phyloP scores from a whole-genome alignment of 2,888 invertebrate species.

The Drosophila parthenogenetica region DNA sequence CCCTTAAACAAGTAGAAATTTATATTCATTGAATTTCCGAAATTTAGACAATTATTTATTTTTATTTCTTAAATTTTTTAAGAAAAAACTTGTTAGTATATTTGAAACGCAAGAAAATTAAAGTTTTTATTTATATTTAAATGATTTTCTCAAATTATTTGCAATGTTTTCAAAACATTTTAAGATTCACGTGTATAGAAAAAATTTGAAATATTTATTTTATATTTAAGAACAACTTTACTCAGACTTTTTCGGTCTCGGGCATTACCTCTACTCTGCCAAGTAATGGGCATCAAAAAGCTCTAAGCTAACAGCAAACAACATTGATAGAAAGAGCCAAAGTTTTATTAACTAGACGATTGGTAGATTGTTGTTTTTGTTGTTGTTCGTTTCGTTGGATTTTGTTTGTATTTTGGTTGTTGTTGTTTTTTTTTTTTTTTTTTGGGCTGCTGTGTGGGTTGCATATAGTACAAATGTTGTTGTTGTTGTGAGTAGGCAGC shows the following conservation, averaged over 20 bases:
- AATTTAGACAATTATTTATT: no score
- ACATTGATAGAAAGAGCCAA: slow-evolving; percentile 44
- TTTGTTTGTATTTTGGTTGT: slow-evolving; percentile 15
- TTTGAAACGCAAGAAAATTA: no score
- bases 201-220: no score
- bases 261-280: not conserved
- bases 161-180: no score
- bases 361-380: slow-evolving; percentile 17
- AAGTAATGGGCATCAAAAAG: slow-evolving; percentile 18
- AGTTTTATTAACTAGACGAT: slow-evolving; percentile 48
- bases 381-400: slow-evolving; percentile 20
- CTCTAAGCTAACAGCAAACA: slow-evolving; percentile 16
- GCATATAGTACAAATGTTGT: slow-evolving; percentile 26
- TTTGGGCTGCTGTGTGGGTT: slow-evolving; percentile 54
- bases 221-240: not conserved
- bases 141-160: no score
- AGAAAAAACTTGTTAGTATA: no score
- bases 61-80: no score
- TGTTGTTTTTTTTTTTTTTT: not conserved
- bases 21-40: no score
- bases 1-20: not conserved
- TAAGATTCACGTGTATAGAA: no score
- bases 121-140: no score
- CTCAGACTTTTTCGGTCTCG: no score
- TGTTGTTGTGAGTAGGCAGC: slow-evolving; percentile 41